Evolutionary conservation across 2,888 invertebrate species (phyloP), one percentile per base, ranked within the genome.

Genomic region (Eutolmus rufibarbis): DNA sequence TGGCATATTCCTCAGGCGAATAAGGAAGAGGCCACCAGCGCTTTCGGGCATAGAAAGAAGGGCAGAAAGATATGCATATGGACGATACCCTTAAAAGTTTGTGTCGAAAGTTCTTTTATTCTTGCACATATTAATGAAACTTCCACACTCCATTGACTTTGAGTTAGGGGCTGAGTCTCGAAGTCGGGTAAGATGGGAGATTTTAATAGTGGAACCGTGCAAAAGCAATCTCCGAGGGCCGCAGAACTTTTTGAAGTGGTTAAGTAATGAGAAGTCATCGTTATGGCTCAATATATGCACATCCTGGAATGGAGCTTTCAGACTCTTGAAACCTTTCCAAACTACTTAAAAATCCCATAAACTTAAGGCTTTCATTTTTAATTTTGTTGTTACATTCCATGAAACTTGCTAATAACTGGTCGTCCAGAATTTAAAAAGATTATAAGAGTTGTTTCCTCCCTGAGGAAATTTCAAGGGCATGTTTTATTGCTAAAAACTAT

Each of bases 111-210:
- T 86, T 86, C 86, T 51, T 74, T 86, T 77, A 43, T 86, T 31
- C 76, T 23, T 28, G 51, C 86, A 76, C 74, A 86, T 66, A 86
- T 86, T 86, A 86, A 86, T 66, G 79, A 86, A 86, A 86, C 79
- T 86, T 79, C 86, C 86, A 86, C 79, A 86, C 86, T 79, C 86
- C 86, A 86, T 86, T 86, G 86, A 86, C 79, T 86, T 79, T 86
- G 66, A 86, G 78, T 78, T 66, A 84, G 66, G 31, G 82, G 82
- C 66, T 37, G 46, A 66, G 23, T 57, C 82, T 23, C 23, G 40
- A 34, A 66, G 31, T 66, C 37, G 82, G 82, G 31, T 66, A 37
- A 23, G 66, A 37, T 19, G 40, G 66, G 40, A 37, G 66, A 66
- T 66, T 84, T 66, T 66, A 66, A 51, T 66, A 66, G 57, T 66